A percentile compares a stretch with the other conserved stretches of the same genome.
Conservation (phyloP, 2,113 vertebrate genomes). For the Stomatorhinus ivindoensis region DNA sequence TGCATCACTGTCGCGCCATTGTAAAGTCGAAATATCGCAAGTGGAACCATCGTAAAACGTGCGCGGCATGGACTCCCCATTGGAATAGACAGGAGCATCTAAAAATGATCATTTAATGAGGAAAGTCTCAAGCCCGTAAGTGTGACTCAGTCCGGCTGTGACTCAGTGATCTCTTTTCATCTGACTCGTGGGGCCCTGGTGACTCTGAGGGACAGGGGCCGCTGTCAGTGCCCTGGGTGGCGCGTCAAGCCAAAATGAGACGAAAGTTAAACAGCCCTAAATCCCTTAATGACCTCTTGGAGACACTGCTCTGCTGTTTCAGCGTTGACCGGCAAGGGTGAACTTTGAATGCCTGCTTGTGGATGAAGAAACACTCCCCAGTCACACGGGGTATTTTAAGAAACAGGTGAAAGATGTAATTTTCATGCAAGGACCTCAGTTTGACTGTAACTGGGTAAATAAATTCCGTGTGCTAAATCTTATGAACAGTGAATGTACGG, state of each 20-base stretch:
- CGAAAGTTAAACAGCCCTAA: background rate
- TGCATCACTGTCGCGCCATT: background rate
- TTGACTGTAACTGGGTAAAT: background rate
- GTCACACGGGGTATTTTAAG: background rate
- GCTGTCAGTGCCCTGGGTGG: background rate
- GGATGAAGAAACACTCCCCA: background rate
- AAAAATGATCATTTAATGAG: background rate
- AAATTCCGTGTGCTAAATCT: background rate
- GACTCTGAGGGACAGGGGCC: background rate
- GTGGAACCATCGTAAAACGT: background rate
- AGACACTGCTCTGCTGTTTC: background rate
- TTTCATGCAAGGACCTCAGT: background rate
- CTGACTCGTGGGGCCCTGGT: background rate
- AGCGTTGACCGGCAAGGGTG: background rate
- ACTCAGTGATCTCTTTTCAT: background rate
- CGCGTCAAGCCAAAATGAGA: background rate
- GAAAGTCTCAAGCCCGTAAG: background rate
- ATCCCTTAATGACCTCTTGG: background rate
- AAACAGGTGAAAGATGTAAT: background rate
- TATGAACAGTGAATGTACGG: background rate
- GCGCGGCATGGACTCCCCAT: background rate
- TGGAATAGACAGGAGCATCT: background rate
- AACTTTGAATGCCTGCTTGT: background rate
- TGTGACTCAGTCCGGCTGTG: background rate
- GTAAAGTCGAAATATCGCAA: background rate